Evolutionary conservation across 2,113 vertebrate species (phyloP).

Genomic region (Lepus europaeus): DNA sequence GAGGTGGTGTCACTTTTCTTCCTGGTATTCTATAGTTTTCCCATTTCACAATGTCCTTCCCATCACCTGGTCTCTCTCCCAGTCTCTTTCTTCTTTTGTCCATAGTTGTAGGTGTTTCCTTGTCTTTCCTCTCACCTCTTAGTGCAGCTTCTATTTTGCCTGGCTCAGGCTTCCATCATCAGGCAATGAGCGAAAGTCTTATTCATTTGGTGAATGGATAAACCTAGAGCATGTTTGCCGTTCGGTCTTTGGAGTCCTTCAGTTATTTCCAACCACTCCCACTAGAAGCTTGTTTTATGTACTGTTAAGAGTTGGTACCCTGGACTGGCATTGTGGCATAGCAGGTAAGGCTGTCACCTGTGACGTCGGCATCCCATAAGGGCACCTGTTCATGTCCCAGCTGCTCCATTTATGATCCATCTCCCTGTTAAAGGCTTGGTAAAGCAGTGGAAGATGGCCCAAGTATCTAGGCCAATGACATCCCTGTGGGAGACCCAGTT

Average conservation of each 20-base stretch:
- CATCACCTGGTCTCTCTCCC: neutral
- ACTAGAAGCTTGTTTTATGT: neutral
- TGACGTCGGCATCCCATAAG: no score
- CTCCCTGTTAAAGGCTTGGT: no score
- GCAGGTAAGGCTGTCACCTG: no score
- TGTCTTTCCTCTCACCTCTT: neutral
- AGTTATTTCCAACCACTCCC: neutral
- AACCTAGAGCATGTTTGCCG: neutral
- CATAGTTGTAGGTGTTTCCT: neutral
- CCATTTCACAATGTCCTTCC: neutral
- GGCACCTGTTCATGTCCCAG: no score
- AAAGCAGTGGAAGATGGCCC: no score
- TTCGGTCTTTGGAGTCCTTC: neutral
- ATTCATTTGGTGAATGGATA: neutral
- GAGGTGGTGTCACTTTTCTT: neutral
- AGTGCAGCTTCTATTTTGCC: neutral
- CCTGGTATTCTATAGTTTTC: neutral
- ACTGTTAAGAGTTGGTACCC: neutral
- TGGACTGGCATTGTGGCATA: no score
- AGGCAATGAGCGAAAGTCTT: neutral
- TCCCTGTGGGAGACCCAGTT: no score
- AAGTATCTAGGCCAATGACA: no score
- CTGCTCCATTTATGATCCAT: no score
- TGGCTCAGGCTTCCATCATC: neutral
- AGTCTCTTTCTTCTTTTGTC: neutral